Percentiles rank a stretch among this genome's conserved stretches.
phyloP scores from a whole-genome alignment of 2,797 vertebrate species.

The Mormyrus proboscirostris region DNA sequence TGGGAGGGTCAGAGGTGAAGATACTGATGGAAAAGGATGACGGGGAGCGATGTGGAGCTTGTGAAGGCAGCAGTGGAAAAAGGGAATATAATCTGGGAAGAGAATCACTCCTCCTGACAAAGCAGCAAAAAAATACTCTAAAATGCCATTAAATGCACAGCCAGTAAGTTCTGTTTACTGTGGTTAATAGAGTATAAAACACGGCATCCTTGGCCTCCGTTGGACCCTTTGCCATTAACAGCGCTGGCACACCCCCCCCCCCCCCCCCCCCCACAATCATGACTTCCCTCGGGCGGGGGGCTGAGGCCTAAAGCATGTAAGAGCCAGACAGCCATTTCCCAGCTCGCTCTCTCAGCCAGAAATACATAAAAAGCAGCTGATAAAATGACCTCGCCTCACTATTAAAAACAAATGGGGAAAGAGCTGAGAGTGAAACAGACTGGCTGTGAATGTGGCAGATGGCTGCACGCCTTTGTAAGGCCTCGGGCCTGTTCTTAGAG shows the following conservation, averaged over 20 bases:
- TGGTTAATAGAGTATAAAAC: neutral
- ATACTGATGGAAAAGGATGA: neutral
- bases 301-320: neutral
- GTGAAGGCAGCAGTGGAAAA: neutral
- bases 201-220: neutral
- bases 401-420: neutral
- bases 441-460: constrained; percentile 13
- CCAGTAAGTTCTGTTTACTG: neutral
- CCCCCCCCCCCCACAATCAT: neutral
- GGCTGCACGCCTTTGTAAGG: neutral
- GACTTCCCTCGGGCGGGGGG: neutral
- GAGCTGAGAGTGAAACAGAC: constrained; percentile 17
- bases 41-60: neutral
- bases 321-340: neutral
- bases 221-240: neutral
- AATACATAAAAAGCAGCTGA: neutral
- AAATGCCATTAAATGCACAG: neutral
- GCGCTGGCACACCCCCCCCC: neutral
- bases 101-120: neutral
- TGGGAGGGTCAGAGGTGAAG: neutral
- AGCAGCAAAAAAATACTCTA: neutral
- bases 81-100: neutral
- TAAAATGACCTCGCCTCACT: neutral
- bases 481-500: neutral
- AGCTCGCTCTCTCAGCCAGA: neutral